Evolutionary conservation across 2,888 invertebrate species (phyloP), one percentile per base, ranked within the genome.

Genomic region (Mystacides longicornis): DNA sequence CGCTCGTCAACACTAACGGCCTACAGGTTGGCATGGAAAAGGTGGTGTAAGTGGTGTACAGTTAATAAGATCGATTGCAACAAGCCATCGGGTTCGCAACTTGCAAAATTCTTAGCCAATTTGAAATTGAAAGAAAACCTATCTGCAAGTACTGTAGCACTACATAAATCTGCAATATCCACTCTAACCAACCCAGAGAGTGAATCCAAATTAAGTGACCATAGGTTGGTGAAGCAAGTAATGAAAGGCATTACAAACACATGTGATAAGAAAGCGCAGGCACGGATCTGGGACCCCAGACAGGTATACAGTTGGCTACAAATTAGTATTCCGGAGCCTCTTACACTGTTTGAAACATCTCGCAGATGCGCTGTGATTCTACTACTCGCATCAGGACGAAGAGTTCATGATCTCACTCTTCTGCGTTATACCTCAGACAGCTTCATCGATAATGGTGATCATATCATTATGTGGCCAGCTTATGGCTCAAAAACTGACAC

Each of bases 401-500:
- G 64, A 47, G 55, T 63, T 11, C 62, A 64, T 49, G 63, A 63
- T 49, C 50, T 64, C 23, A 63, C 64, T 2, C 54, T 64, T n/a
- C 49, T 64, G 22, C 23, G 23, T 53, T 56, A 48, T 23, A 54
- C 45, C 54, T 51, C 33, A 18, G 61, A 27, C 54, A 55, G 54
- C 56, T 64, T 49, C 37, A 54, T 37, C 51, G 62, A 47, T 48
- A 61, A 18, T 22, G 62, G 45, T 37, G 52, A 33, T 23, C 49
- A 37, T 37, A 58, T 65, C 11, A 53, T 56, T 11, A 55, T 65
- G 33, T 63, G 62, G 62, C 64, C 64, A n/a, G 23, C 45, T 14
- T 65, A 63, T 37, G 63, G 64, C 0, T 65, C 64, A 2, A 65
- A 64, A 56, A 65, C 64, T 0, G 64, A 64, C 20, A 53, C 58